Evolutionary conservation across 2,888 invertebrate species (phyloP), one percentile per base, ranked within the genome.

Genomic region (Eupithecia inturbata): DNA sequence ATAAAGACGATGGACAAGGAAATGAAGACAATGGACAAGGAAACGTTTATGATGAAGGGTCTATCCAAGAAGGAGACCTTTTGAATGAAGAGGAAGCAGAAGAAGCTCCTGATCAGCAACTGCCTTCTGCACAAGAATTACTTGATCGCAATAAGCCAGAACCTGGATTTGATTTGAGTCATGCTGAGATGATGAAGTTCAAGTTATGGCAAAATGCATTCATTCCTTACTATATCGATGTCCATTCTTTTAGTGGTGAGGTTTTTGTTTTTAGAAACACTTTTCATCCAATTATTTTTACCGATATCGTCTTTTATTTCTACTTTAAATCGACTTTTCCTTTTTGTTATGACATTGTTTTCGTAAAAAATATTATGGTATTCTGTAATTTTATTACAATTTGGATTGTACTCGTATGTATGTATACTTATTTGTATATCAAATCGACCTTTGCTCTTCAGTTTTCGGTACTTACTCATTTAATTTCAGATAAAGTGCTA

Each of bases 151-250:
- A 70, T 22, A 63, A 73, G 0, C 19, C 39, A 0, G 87, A 87
- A 68, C 77, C 83, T 6, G 92, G 91, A 0, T 90, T 88, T 70
- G 74, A 80, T 62, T 67, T 79, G n/a, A 76, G 72, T 3, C 16
- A 63, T n/a, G 70, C 70, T 49, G 78, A 80, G 60, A 89, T 89
- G 1, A 33, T 53, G 5, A 89, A 88, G 67, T 86, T 90, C 14
- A 92, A 92, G 64, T 77, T 94, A n/a, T 94, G 93, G 93, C 84
- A 83, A 0, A 77, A 81, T 64, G 94, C 90, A 39, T 73, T 84
- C 0, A 85, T 93, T 73, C 91, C 91, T 0, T 94, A 90, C 77
- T 92, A 85, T 73, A 92, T 93, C 36, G 93, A 94, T 77, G 83
- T 85, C 1, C 75, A 82, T 45, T 92, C 93, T 5, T 93, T 86